Conservation (phyloP, 2,113 vertebrate species). For the Forbesichthys agassizii region DNA sequence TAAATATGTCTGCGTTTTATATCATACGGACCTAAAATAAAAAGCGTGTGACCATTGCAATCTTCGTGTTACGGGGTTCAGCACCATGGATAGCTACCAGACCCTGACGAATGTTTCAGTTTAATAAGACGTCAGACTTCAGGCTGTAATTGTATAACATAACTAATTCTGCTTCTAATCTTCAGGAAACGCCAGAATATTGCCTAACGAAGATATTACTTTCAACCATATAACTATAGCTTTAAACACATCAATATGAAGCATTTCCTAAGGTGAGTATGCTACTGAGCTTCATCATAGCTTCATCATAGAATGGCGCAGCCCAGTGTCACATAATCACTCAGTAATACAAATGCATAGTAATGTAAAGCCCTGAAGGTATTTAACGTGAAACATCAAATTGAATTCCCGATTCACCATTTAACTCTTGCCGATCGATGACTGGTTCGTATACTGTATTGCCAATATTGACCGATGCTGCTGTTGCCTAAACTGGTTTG, state of each 20-base stretch:
- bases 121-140: background rate
- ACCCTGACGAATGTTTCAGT: background rate
- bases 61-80: constrained; percentile 3
- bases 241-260: constrained; percentile 69
- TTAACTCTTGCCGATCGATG: constrained; percentile 15
- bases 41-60: background rate
- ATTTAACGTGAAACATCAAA: background rate
- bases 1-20: background rate
- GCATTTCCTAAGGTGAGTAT: constrained; percentile 78
- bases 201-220: background rate
- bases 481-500: constrained; percentile 13
- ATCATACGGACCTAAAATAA: background rate
- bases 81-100: constrained; percentile 58
- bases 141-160: background rate
- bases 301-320: background rate
- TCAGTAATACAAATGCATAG: too few relatives aligned
- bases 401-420: constrained; percentile 12
- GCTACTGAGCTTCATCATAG: background rate
- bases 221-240: too few relatives aligned
- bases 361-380: background rate
- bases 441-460: background rate
- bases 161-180: too few relatives aligned
- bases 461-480: constrained; percentile 15
- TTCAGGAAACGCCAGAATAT: too few relatives aligned
- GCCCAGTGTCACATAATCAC: background rate